phyloP scores from a whole-genome alignment of 2,888 invertebrate genomes.

The Muscina levida region DNA sequence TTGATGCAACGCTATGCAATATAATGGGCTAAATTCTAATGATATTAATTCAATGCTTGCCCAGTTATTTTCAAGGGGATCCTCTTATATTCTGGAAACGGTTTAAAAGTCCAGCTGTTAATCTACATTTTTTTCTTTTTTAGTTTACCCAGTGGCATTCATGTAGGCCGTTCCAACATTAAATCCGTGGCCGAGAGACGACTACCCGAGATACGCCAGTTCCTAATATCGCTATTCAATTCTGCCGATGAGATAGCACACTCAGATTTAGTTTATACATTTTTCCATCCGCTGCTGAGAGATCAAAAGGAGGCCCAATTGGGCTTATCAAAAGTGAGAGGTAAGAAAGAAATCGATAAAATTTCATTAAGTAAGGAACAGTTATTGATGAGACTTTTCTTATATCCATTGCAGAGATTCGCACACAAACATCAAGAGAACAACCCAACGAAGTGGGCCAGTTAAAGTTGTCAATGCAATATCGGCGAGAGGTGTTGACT shows the following conservation, averaged over 20 bases:
- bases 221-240: slow-evolving; percentile 91
- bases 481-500: slow-evolving; percentile 86
- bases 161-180: slow-evolving; percentile 95
- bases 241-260: slow-evolving; percentile 97
- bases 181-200: slow-evolving; percentile 96
- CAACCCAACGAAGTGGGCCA: slow-evolving; percentile 84
- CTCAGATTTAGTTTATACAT: slow-evolving; percentile 97
- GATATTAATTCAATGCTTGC: no score
- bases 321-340: slow-evolving; percentile 88
- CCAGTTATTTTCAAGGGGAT: no score
- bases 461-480: slow-evolving; percentile 89
- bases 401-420: slow-evolving; percentile 71
- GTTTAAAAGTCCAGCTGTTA: no score
- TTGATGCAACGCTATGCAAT: no score
- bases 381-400: neutral
- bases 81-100: no score
- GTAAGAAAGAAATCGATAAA: slow-evolving; percentile 79
- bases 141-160: slow-evolving; percentile 87
- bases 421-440: slow-evolving; percentile 75
- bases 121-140: no score
- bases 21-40: no score
- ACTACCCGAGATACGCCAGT: slow-evolving; percentile 92
- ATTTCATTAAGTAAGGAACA: neutral
- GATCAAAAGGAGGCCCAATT: slow-evolving; percentile 96
- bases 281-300: slow-evolving; percentile 96